These are phyloP conservation scores for Rattus rattus DNA, from an alignment of 2,113 vertebrate species.

Conservation along the genomic window DNA sequence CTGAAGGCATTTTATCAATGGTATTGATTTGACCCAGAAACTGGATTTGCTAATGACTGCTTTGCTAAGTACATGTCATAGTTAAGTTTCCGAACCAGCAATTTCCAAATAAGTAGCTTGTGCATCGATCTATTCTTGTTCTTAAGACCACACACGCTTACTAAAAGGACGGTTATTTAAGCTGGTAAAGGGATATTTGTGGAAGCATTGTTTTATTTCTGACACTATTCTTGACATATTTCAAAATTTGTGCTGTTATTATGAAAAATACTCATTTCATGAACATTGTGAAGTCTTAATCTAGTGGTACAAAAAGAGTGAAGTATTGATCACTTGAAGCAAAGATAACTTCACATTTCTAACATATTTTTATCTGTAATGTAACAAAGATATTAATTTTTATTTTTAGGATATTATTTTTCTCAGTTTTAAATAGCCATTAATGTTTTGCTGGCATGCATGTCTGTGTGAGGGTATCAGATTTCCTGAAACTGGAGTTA, in stretches of 20 bases:
- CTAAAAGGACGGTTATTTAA: conserved; percentile 37
- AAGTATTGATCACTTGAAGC: neutral
- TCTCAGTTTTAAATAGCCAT: neutral
- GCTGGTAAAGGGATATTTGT: neutral
- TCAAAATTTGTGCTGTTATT: conserved; percentile 24
- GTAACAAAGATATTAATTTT: neutral
- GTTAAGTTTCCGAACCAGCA: conserved; percentile 4
- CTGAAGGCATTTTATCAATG: conserved; percentile 74
- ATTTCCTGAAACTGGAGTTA: neutral
- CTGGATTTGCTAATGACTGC: conserved; percentile 69
- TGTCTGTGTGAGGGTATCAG: neutral
- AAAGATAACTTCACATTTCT: neutral
- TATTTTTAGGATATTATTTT: neutral
- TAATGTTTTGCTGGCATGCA: neutral
- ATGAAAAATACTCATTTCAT: conserved; percentile 12
- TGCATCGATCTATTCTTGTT: neutral
- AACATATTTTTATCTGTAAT: conserved; percentile 35
- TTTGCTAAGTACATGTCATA: conserved; percentile 67
- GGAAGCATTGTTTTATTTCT: neutral
- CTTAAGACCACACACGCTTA: neutral
- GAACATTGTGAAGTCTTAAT: conserved; percentile 22
- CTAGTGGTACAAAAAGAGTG: neutral
- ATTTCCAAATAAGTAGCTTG: conserved; percentile 52
- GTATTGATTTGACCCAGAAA: conserved; percentile 73
- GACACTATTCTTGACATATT: neutral